Base-by-base conservation (phyloP, 2,888 invertebrate genomes). In the Andrena fulva region DNA sequence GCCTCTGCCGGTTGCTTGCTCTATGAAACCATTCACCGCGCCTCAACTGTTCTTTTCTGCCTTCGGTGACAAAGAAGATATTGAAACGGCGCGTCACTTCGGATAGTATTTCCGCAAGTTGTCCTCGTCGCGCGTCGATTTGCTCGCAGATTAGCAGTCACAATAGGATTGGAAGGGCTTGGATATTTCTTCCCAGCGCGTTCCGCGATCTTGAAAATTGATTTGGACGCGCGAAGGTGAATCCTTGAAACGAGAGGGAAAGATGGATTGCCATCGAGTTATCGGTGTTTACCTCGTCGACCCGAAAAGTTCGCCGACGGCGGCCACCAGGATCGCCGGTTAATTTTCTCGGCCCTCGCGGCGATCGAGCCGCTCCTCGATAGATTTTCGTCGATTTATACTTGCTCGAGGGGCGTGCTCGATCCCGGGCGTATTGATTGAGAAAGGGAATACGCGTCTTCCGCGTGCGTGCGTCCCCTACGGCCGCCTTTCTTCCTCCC, bases 251-350 rank as follows among this genome's bases (percentile, higher is more conserved):
- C 67, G 70, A 27, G 64, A 48, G 42, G 42, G 42, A 42, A 42
- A 42, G 42, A 42, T 42, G 42, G 42, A 42, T 42, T 5, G 42
- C 42, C 42, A 1, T 12, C 12, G 42, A 24, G 48, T 16, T 63
- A 60, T 78, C 63, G 77, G 59, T 56, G 67, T 78, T 82, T 77
- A 77, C 72, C 63, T 72, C 67, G 73, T 70, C 69, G 69, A 72
- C 71, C 80, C 76, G 82, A 86, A 76, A 89, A 79, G 82, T 82
- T 77, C 72, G 82, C 85, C 86, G 82, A 74, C 80, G 87, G 80
- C 82, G 69, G 10, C 80, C 86, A 82, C 87, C 80, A 87, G 82
- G 82, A 80, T 86, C 85, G 72, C 20, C 62, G 76, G 67, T 56
- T 72, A 80, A 80, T 86, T 80, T 81, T 79, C 78, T 64, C 33